Evolutionary conservation across 2,888 invertebrate species (phyloP), one percentile per base, ranked within the genome.

Genomic region (Coleophora flavipennella): DNA sequence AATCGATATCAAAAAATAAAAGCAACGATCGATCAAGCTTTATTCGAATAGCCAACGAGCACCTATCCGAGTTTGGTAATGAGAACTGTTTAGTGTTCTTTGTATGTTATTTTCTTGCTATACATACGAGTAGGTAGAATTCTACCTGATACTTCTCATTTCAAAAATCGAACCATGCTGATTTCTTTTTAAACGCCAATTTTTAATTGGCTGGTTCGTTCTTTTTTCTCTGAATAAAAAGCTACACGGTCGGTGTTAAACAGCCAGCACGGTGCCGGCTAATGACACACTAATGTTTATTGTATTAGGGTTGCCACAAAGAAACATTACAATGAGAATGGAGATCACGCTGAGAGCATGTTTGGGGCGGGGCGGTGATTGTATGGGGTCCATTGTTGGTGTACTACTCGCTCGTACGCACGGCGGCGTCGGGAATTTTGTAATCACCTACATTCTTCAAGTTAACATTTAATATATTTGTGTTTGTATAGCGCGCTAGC

Each of bases 271-370:
- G 75, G 69, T 70, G 78, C 70, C 55, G 58, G 67, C 65, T 84
- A 84, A 83, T 84, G 77, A 80, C 68, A 77, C 53, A 72, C 64
- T 79, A 74, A 81, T 73, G 69, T 71, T 81, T 83, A 83, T 83
- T 83, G 76, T 83, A 83, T 81, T 80, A 83, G 78, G 72, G 74
- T 68, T 70, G 67, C 71, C 72, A 72, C 71, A 78, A 50, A 67
- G 67, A 67, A 74, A 71, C 77, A 79, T 78, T 79, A 73, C 67
- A 78, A 76, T 80, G 56, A 65, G 71, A 77, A 80, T 76, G 50
- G 73, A 53, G 61, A 73, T 74, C 81, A 77, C 62, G 81, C 80
- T 76, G 83, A 35, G 83, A 51, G 59, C 75, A 70, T 84, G 83
- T 83, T 83, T 81, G 69, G 81, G 83, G 83, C 83, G 83, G 71